A percentile compares a stretch with the other conserved stretches of the same genome.
These are phyloP conservation scores for Proisotoma minuta DNA, from an alignment of 2,888 invertebrate genomes.

Conservation along the genomic window DNA sequence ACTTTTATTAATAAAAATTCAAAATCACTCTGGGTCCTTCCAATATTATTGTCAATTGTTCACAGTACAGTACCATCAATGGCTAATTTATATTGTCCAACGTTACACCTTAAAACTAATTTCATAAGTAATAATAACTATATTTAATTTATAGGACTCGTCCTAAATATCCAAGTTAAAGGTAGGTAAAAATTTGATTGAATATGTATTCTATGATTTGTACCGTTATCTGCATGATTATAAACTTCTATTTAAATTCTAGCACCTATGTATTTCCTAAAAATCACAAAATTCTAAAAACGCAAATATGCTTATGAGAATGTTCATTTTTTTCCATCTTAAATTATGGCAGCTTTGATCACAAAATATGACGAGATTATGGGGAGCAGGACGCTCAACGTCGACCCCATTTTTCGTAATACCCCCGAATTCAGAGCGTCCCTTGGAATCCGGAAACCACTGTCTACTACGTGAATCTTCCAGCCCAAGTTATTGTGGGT, in stretches of 20 bases:
- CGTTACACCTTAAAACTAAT: neutral
- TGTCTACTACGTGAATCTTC: constrained; percentile 83
- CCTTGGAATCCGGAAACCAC: constrained; percentile 52
- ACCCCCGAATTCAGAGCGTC: neutral
- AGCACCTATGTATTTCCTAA: too few relatives aligned
- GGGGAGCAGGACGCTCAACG: neutral
- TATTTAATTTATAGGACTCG: too few relatives aligned
- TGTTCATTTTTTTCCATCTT: too few relatives aligned
- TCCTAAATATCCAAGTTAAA: too few relatives aligned
- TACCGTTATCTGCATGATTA: too few relatives aligned
- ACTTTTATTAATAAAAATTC: neutral
- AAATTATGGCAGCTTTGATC: constrained; percentile 12
- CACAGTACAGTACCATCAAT: neutral
- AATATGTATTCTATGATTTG: too few relatives aligned
- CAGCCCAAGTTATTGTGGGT: constrained; percentile 87
- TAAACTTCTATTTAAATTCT: too few relatives aligned
- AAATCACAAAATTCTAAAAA: too few relatives aligned
- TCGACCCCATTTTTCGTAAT: neutral
- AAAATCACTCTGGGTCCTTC: neutral
- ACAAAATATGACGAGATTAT: constrained; percentile 4
- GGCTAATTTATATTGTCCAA: neutral
- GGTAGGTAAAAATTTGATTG: too few relatives aligned
- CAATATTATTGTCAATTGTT: neutral
- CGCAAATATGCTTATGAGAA: too few relatives aligned
- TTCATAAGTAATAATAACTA: too few relatives aligned